Conservation (phyloP, 2,113 vertebrate species). For the Rhipidura dahli region DNA sequence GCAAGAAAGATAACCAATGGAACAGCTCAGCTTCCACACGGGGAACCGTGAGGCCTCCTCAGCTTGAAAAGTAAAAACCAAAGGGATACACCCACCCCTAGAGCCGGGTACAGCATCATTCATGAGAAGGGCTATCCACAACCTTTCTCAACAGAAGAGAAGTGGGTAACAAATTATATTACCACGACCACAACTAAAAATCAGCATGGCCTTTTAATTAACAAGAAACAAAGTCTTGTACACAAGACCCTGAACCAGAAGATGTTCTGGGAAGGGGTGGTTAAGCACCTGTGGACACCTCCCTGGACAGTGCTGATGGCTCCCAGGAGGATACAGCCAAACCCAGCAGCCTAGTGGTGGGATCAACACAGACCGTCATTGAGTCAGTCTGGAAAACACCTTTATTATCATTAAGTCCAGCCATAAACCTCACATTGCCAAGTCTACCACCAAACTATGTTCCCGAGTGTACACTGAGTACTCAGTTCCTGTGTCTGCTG, state of each 20-base stretch:
- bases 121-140: background rate
- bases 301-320: background rate
- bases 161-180: background rate
- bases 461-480: background rate
- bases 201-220: background rate
- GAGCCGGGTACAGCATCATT: background rate
- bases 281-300: fast-evolving
- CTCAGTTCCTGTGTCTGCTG: background rate
- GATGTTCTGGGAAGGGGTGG: background rate
- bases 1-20: background rate
- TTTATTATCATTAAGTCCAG: background rate
- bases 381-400: background rate
- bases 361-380: fast-evolving
- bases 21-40: background rate
- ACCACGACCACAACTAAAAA: background rate
- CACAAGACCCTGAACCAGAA: background rate
- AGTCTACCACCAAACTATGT: background rate
- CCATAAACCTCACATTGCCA: background rate
- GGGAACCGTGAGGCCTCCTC: background rate
- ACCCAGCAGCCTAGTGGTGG: background rate
- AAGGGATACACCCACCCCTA: background rate
- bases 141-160: background rate
- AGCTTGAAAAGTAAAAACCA: background rate
- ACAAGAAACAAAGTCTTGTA: background rate
- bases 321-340: background rate